Evolutionary conservation across 2,113 vertebrate genomes (phyloP).

Genomic region (Apus apus): DNA sequence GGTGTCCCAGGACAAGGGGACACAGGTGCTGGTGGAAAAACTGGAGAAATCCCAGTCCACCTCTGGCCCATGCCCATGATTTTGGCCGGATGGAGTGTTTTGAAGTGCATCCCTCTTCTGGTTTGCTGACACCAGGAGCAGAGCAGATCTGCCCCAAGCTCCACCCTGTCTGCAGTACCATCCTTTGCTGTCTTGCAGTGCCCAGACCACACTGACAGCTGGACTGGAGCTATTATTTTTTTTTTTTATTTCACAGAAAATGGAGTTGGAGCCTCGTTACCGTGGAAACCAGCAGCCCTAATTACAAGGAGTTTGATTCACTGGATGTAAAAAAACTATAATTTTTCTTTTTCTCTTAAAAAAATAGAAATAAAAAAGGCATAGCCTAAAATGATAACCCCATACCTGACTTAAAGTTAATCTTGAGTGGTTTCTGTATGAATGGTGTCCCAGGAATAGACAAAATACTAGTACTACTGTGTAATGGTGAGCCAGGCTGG

Average conservation of each 20-base stretch:
- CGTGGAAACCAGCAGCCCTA: constrained; percentile 80
- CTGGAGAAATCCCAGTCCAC: not conserved
- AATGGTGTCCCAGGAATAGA: not conserved
- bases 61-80: not conserved
- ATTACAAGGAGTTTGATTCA: constrained; percentile 81
- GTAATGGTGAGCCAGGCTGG: not conserved
- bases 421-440: not conserved
- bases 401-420: not conserved
- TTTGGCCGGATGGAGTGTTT: not conserved
- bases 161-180: not conserved
- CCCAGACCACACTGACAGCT: constrained; percentile 58
- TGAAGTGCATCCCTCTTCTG: rapidly evolving
- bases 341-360: constrained; percentile 53
- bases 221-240: constrained; percentile 63
- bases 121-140: not conserved
- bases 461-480: not conserved
- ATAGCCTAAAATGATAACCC: constrained; percentile 9
- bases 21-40: rapidly evolving
- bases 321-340: constrained; percentile 70
- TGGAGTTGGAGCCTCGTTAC: constrained; percentile 74
- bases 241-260: constrained; percentile 73
- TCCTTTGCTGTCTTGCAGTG: not conserved
- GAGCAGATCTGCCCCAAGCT: not conserved
- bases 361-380: constrained; percentile 11
- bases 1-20: not conserved